These are phyloP conservation scores for Nicator chloris DNA, from an alignment of 2,113 vertebrate genomes.

Conservation along the genomic window DNA sequence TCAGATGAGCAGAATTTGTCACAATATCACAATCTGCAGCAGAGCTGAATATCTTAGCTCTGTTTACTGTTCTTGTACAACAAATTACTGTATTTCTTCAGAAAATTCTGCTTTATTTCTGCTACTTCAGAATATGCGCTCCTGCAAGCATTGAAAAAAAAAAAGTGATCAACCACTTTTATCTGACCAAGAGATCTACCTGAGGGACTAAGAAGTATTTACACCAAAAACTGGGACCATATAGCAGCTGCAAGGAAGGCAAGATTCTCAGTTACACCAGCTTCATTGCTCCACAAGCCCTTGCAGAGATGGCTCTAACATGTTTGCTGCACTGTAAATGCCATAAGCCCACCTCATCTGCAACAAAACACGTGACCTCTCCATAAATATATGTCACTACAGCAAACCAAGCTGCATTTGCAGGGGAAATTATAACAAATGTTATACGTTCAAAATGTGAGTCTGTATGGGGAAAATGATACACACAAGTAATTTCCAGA, in stretches of 20 bases:
- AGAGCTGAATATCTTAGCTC: neutral
- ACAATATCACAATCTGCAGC: neutral
- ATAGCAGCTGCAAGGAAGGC: neutral
- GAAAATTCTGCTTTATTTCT: neutral
- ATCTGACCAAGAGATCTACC: neutral
- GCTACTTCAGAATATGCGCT: neutral
- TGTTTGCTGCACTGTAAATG: neutral
- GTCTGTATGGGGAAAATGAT: neutral
- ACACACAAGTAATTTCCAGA: neutral
- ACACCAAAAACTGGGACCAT: neutral
- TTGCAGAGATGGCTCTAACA: neutral
- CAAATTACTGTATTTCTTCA: neutral
- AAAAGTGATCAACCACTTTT: neutral
- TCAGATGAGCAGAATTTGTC: neutral
- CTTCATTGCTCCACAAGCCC: neutral
- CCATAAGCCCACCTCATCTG: neutral
- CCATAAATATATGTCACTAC: neutral
- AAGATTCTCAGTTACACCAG: neutral
- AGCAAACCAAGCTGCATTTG: neutral
- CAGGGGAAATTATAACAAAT: neutral
- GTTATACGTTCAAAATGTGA: accelerated
- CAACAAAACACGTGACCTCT: neutral
- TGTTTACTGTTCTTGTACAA: neutral
- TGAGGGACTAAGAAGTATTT: neutral
- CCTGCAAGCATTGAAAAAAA: neutral